Conservation (phyloP, 2,888 invertebrate genomes). For the Epinotia bilunana region DNA sequence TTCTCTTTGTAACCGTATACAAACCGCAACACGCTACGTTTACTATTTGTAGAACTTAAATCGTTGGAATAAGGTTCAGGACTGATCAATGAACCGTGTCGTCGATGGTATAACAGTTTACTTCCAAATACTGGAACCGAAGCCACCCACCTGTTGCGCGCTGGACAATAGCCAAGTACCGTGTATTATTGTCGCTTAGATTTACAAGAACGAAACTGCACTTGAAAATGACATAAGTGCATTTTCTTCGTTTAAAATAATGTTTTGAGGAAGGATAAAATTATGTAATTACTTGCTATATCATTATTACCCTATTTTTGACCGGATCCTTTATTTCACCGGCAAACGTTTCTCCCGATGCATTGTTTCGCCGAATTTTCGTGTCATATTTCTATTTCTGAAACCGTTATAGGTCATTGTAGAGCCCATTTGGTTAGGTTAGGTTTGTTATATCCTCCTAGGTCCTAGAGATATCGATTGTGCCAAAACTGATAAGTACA, state of each 20-base stretch:
- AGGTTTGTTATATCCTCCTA: no score
- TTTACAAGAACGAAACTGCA: neutral
- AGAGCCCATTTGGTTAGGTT: no score
- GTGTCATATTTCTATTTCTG: no score
- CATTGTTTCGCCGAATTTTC: no score
- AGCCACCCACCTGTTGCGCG: slow-evolving; percentile 22
- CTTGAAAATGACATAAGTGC: neutral
- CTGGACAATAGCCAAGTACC: slow-evolving; percentile 14
- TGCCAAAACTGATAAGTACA: no score
- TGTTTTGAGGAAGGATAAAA: neutral
- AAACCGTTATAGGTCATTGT: no score
- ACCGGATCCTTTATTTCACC: no score
- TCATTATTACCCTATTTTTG: no score
- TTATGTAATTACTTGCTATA: no score
- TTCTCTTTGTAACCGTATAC: neutral
- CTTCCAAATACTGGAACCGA: slow-evolving; percentile 1
- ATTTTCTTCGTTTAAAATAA: neutral
- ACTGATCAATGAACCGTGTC: neutral
- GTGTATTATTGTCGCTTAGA: slow-evolving; percentile 16
- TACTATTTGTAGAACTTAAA: neutral
- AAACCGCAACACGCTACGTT: neutral
- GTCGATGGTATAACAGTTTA: slow-evolving; percentile 1
- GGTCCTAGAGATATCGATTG: no score
- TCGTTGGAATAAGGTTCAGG: neutral
- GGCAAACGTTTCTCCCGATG: no score